Evolutionary conservation across 2,888 invertebrate genomes (phyloP), one percentile per base, ranked within the genome.

Genomic region (Marasmarcha lunaedactyla): DNA sequence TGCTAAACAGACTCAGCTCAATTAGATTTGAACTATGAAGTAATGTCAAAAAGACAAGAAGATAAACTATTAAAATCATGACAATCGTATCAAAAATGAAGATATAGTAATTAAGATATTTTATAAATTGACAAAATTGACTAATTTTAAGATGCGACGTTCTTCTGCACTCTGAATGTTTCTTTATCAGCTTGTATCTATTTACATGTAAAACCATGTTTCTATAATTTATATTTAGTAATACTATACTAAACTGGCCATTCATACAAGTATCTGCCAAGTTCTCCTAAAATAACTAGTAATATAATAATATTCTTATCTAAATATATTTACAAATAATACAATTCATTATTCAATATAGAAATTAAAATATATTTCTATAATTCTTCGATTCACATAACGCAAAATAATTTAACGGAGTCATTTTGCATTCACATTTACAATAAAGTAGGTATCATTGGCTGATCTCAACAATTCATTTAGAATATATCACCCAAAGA

Each of bases 221-320:
- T 81, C 71, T 78, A 73, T 74, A 68, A 69, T 71, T 66, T 84
- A 71, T 76, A 79, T 83, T 85, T 85, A 86, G 85, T 87, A 87
- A 87, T 86, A 86, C 86, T 87, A 87, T 83, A 72, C 85, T 86
- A 87, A 88, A 89, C 89, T 89, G 89, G 89, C 89, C 89, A 79
- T 87, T n/a, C 79, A 71, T 84, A 86, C 86, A 87, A 87, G 86
- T 86, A 86, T 86, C 85, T 81, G 87, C 86, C 87, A 86, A 84
- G 85, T 86, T 85, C 66, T 71, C 70, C 76, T 83, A 79, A 74
- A 77, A 84, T 81, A 85, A 84, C 83, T 81, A 83, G 67, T 76
- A 77, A 81, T 81, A 81, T 86, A 86, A 81, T 86, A 86, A 85
- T 86, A 86, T 86, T 72, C 86, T 86, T 86, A 85, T 73, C 76